Base-by-base conservation (phyloP, 2,797 vertebrate genomes). In the Sebastes wilsoni region DNA sequence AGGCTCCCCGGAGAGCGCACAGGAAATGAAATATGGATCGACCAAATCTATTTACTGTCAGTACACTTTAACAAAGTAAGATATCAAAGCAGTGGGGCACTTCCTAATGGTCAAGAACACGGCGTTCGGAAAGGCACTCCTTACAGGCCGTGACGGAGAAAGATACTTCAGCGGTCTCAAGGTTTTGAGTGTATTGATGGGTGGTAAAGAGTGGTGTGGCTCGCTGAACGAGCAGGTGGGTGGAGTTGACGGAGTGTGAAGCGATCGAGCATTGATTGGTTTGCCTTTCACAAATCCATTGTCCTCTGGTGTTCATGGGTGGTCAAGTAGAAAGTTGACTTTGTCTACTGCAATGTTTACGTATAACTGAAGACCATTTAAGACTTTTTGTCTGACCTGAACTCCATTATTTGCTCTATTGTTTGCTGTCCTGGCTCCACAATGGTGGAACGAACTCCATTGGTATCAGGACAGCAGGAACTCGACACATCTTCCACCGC, bases 21-120 rank as follows among this genome's bases (percentile, higher is more conserved):
- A 80, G 89, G 89, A 94, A 92, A 93, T 92, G 79, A 92, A 94
- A 93, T 84, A 88, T 85, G 77, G 87, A 91, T 89, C 28, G 79
- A 77, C 58, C 80, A 83, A 89, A 92, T 92, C 87, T 89, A 89
- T 91, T 92, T 81, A 73, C 87, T 85, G 89, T 85, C 89, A 85
- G 85, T 75, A 72, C 73, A 82, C 83, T 79, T 84, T 82, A 85
- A 79, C 79, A 87, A 71, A 85, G 77, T 68, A 73, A 86, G 76
- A 89, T 76, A 80, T 87, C 83, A 90, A 52, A 68, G 62, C 69
- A 36, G 60, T 1, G 8, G 52, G 76, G 36, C 36, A 6, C 64
- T 55, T 30, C 46, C 38, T 69, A 71, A 71, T 72, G 76, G 66
- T 66, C 16, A 38, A 75, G 72, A 79, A 79, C 71, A 66, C 20